Percentiles rank a stretch among this genome's conserved stretches.
Conservation (phyloP, 2,113 vertebrate genomes). For the Caranx ignobilis region DNA sequence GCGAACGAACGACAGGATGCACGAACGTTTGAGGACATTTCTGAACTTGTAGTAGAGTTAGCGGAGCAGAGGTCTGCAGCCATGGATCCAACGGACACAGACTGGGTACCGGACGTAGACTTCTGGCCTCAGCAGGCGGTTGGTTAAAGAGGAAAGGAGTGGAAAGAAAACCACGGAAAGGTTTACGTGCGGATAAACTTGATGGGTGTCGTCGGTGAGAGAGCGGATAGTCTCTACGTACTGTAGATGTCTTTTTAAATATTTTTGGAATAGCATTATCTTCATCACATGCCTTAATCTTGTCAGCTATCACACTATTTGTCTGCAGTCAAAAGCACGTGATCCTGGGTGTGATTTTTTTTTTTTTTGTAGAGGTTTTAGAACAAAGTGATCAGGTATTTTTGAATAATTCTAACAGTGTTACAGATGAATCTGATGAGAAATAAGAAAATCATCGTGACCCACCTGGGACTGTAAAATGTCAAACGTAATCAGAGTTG, state of each 20-base stretch:
- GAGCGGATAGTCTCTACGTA: conserved; percentile 18
- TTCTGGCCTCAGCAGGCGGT: conserved; percentile 13
- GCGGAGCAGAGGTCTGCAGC: conserved; percentile 10
- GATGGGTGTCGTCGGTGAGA: conserved; percentile 20
- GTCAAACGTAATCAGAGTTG: conserved; percentile 16
- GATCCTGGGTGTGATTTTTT: conserved; percentile 31
- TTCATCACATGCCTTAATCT: conserved; percentile 13
- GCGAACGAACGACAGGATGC: conserved; percentile 17
- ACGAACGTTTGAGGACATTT: conserved; percentile 36
- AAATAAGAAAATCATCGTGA: conserved; percentile 4
- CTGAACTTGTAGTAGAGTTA: conserved; percentile 27
- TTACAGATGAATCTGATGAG: conserved; percentile 46
- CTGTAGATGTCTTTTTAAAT: conserved; percentile 39
- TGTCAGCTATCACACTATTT: conserved; percentile 34
- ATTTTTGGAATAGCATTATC: conserved; percentile 22
- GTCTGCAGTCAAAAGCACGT: conserved; percentile 18
- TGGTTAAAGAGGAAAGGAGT: background rate
- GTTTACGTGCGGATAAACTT: conserved; percentile 36
- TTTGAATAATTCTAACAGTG: conserved; percentile 50
- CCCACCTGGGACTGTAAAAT: background rate
- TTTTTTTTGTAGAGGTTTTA: conserved; percentile 21
- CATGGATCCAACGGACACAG: conserved; percentile 2
- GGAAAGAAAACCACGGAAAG: conserved; percentile 26
- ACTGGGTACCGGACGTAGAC: conserved; percentile 35
- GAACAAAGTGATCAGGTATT: conserved; percentile 27